These are phyloP conservation scores for Eupeodes corollae DNA, from an alignment of 1,140 invertebrate species.

Conservation along the genomic window DNA sequence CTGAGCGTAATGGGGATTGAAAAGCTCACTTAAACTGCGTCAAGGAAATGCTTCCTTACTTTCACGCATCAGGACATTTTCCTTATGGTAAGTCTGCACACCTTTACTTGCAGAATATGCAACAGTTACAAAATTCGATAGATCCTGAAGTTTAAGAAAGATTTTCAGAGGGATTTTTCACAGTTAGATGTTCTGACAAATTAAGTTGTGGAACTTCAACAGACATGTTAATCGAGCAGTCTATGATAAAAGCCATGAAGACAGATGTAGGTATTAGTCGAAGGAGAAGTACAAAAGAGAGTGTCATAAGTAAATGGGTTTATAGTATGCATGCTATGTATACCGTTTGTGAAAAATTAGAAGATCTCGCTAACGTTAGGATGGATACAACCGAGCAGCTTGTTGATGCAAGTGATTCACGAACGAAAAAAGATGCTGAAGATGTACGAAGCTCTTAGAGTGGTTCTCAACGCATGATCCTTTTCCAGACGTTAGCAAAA, in stretches of 20 bases:
- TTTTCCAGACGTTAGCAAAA: too few relatives aligned
- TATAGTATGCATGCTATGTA: slow-evolving; percentile 22
- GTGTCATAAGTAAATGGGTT: too few relatives aligned
- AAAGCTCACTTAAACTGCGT: slow-evolving; percentile 35
- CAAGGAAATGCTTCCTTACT: too few relatives aligned
- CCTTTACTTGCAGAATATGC: slow-evolving; percentile 36
- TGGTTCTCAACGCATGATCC: too few relatives aligned
- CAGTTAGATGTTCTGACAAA: slow-evolving; percentile 34
- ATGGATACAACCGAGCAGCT: slow-evolving; percentile 39
- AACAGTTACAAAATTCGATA: slow-evolving; percentile 17
- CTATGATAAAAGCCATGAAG: slow-evolving; percentile 37
- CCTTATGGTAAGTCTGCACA: slow-evolving; percentile 34
- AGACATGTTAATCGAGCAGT: slow-evolving; percentile 34
- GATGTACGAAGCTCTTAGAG: slow-evolving; percentile 25
- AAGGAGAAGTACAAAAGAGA: too few relatives aligned
- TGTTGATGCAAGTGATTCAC: slow-evolving; percentile 31
- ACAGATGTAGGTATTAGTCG: slow-evolving; percentile 30
- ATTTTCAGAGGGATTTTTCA: slow-evolving; percentile 32
- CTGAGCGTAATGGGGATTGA: slow-evolving; percentile 35
- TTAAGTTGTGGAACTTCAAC: slow-evolving; percentile 35
- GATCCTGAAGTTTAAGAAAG: slow-evolving; percentile 33
- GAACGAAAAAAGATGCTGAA: too few relatives aligned
- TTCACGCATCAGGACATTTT: slow-evolving; percentile 36
- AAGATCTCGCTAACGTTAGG: slow-evolving; percentile 29
- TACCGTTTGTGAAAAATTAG: slow-evolving; percentile 10